Evolutionary conservation across 1,140 invertebrate genomes (phyloP), one percentile per base, ranked within the genome.

Genomic region (Melitaea cinxia): DNA sequence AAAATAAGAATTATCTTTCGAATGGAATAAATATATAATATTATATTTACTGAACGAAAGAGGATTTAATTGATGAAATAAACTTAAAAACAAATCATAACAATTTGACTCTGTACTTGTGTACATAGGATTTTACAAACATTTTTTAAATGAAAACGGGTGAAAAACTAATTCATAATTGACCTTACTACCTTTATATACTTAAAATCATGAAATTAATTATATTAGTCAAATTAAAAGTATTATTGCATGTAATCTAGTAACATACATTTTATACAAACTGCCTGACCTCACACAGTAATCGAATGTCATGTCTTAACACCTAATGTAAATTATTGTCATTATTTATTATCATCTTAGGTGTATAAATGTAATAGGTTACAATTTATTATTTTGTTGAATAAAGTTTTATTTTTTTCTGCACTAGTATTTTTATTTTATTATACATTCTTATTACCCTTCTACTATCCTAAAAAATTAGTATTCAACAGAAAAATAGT

Each of bases 341-440:
- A 60, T 53, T 72, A 73, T 73, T 73, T 73, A 73, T 73, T 70
- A 72, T 72, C 49, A 55, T 47, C 5, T 57, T 61, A 55, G 53
- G 24, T 66, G 45, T 58, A 39, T 59, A 66, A 63, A 63, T 73
- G 63, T 73, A 64, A 53, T 57, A 62, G 54, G 15, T 59, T 24
- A 62, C 52, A 60, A 64, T 68, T 60, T 66, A 70, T 73, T 65
- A 67, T 72, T 69, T 66, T 55, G 58, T 58, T 65, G 55, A 70
- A 67, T 67, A 70, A 70, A 73, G 59, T 42, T 70, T 47, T 73
- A 69, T 62, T 73, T 72, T 73, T 64, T 49, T 49, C 52, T 59
- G 28, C 33, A 65, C 1, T n/a, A 15, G 21, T 33, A 1, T 12
- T 63, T n/a, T 37, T 21, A 50, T 55, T 37, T n/a, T 6, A 12